phyloP scores from a whole-genome alignment of 2,888 invertebrate genomes.

The Phymatocera aterrima region DNA sequence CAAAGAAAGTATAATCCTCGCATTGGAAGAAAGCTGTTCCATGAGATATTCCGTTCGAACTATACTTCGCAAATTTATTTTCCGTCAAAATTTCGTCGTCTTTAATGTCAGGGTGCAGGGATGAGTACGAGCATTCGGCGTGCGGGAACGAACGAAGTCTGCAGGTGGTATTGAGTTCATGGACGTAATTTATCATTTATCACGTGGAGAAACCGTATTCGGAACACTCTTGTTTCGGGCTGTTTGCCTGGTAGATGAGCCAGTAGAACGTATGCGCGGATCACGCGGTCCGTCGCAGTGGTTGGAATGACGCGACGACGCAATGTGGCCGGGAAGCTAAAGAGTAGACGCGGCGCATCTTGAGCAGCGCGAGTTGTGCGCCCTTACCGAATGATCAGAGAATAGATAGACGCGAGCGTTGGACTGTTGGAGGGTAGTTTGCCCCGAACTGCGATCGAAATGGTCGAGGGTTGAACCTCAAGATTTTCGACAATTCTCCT shows the following conservation, averaged over 20 bases:
- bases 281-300: conserved; percentile 53
- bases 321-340: too few relatives aligned
- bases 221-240: conserved; percentile 11
- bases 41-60: too few relatives aligned
- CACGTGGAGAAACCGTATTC: neutral
- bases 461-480: neutral
- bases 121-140: neutral
- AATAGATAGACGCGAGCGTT: neutral
- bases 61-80: too few relatives aligned
- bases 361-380: neutral
- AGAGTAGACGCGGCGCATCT: neutral
- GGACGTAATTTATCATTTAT: neutral
- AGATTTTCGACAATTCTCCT: neutral
- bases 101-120: too few relatives aligned
- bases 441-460: neutral
- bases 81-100: too few relatives aligned
- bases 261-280: conserved; percentile 72
- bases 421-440: neutral
- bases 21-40: too few relatives aligned
- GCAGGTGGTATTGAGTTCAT: neutral
- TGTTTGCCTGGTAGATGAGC: conserved; percentile 67
- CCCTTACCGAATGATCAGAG: neutral
- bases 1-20: too few relatives aligned
- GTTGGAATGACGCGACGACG: conserved; percentile 2
- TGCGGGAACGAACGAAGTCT: neutral